These are phyloP conservation scores for Chrysolina americana DNA, from an alignment of 2,888 invertebrate genomes.

Conservation along the genomic window DNA sequence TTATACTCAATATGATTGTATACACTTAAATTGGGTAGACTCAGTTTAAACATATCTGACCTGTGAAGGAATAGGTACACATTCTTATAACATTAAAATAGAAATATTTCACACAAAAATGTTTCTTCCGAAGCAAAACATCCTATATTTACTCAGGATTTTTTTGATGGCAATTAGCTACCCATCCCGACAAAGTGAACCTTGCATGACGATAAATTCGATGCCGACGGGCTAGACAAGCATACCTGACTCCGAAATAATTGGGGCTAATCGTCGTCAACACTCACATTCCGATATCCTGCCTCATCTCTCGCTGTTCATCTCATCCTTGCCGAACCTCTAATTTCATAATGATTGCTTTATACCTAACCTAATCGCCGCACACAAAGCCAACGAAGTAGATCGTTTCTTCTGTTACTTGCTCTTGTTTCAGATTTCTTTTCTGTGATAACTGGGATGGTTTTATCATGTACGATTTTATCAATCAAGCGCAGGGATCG, in stretches of 20 bases:
- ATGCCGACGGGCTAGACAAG: neutral
- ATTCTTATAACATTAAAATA: neutral
- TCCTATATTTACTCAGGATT: neutral
- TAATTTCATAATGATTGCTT: constrained; percentile 20
- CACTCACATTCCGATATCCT: constrained; percentile 20
- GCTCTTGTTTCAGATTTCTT: constrained; percentile 11
- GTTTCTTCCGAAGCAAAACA: neutral
- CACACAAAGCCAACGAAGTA: neutral
- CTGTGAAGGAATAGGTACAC: too few relatives aligned
- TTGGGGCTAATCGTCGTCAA: constrained; percentile 16
- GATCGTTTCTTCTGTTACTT: neutral
- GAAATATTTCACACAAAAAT: neutral
- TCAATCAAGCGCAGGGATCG: too few relatives aligned
- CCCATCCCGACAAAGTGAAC: neutral
- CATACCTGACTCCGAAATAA: constrained; percentile 16
- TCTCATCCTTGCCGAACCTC: constrained; percentile 9
- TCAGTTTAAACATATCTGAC: too few relatives aligned
- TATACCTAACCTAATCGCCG: constrained; percentile 10
- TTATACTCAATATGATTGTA: too few relatives aligned
- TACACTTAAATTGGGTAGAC: too few relatives aligned
- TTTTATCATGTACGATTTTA: too few relatives aligned
- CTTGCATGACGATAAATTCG: constrained; percentile 12
- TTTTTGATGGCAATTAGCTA: neutral
- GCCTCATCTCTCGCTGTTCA: constrained; percentile 11
- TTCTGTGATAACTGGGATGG: too few relatives aligned